These are phyloP conservation scores for Danaus chrysippus DNA, from an alignment of 2,888 invertebrate species.

Conservation along the genomic window DNA sequence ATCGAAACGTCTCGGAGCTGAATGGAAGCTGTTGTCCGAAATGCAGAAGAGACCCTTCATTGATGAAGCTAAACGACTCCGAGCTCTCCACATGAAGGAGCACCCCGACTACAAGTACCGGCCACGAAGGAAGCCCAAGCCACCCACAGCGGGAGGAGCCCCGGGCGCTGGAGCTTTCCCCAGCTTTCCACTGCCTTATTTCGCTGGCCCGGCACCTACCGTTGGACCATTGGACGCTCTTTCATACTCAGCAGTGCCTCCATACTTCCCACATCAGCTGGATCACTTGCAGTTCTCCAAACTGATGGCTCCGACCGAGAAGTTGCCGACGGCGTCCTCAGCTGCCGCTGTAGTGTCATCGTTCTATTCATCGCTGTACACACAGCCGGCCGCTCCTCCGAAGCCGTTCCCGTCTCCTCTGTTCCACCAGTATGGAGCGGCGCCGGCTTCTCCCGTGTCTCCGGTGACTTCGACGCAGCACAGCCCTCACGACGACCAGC, in stretches of 20 bases:
- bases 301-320: slow-evolving; percentile 75
- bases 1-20: slow-evolving; percentile 93
- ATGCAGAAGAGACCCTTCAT: slow-evolving; percentile 95
- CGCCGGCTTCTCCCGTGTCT: slow-evolving; percentile 68
- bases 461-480: slow-evolving; percentile 69
- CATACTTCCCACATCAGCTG: slow-evolving; percentile 88
- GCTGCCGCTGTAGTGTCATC: slow-evolving; percentile 82
- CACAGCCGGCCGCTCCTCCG: slow-evolving; percentile 72
- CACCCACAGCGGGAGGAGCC: slow-evolving; percentile 77
- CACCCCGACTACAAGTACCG: slow-evolving; percentile 95
- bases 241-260: slow-evolving; percentile 82
- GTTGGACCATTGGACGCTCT: slow-evolving; percentile 80
- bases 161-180: slow-evolving; percentile 79
- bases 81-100: slow-evolving; percentile 93
- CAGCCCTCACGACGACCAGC: slow-evolving; percentile 78
- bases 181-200: slow-evolving; percentile 82
- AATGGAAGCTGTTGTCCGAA: slow-evolving; percentile 94
- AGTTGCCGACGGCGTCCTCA: slow-evolving; percentile 67
- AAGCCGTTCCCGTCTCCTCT: slow-evolving; percentile 76
- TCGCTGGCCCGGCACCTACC: slow-evolving; percentile 80
- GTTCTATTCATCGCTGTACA: slow-evolving; percentile 84
- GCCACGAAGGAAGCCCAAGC: slow-evolving; percentile 90
- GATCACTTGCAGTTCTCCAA: slow-evolving; percentile 82
- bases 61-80: slow-evolving; percentile 94
- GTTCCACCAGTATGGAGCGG: slow-evolving; percentile 75